phyloP scores from a whole-genome alignment of 92 coral and sea anemone genomes.

The Zoanthus sansibaricus region DNA sequence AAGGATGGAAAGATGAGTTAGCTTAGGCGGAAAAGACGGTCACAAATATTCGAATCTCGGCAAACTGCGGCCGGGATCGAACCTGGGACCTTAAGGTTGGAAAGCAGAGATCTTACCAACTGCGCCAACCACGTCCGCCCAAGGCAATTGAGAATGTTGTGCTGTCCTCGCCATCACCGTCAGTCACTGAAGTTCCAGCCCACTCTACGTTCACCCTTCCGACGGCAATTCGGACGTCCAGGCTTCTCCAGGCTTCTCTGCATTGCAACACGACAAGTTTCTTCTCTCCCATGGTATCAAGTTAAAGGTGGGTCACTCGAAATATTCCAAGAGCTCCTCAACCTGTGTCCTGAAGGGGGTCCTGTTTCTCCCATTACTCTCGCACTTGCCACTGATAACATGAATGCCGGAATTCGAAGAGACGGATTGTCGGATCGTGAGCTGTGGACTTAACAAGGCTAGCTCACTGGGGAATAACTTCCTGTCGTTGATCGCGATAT shows the following conservation, averaged over 20 bases:
- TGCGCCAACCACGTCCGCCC: too few relatives aligned
- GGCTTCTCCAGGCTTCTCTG: constrained; percentile 32
- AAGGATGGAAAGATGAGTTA: too few relatives aligned
- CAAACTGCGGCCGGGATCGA: too few relatives aligned
- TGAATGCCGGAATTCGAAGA: constrained; percentile 22
- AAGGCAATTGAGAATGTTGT: too few relatives aligned
- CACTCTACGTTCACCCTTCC: too few relatives aligned
- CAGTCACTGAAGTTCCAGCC: neutral
- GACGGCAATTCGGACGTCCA: neutral
- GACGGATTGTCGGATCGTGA: constrained; percentile 52
- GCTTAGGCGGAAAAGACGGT: too few relatives aligned
- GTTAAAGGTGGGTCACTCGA: constrained; percentile 34
- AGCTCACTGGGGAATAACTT: constrained; percentile 50
- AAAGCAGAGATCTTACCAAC: too few relatives aligned
- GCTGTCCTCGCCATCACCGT: too few relatives aligned
- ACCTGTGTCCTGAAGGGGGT: constrained; percentile 1
- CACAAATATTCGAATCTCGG: too few relatives aligned
- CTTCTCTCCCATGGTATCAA: constrained; percentile 40
- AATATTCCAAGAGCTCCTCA: constrained; percentile 36
- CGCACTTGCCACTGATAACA: constrained; percentile 34
- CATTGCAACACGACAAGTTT: constrained; percentile 11
- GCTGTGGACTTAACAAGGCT: constrained; percentile 59
- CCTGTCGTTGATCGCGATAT: constrained; percentile 41
- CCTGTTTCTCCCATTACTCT: constrained; percentile 25
- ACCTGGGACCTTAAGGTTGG: too few relatives aligned